Base-by-base conservation (phyloP, 2,888 invertebrate species). In the Eupelmus urozonus region DNA sequence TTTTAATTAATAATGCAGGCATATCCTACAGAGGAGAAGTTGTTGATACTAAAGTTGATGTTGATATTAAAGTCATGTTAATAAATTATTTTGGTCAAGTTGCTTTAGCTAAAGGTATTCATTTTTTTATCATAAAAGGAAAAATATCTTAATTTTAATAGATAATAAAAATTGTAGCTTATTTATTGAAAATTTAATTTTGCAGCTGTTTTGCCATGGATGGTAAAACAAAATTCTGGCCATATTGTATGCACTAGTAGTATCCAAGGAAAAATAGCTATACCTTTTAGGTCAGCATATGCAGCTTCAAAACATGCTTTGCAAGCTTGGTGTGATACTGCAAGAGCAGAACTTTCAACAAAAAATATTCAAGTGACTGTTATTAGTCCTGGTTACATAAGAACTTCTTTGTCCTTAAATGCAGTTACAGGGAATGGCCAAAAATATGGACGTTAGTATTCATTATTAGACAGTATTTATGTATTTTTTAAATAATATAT, bases 11-110 rank as follows among this genome's bases (percentile, higher is more conserved):
- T 88, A 98, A 98, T 92, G 97, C 96, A 53, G 98, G 98, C 0
- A 93, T 98, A 71, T 94, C 95, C 23, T 93, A 94, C 77, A 92
- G 98, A 83, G 97, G 97, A 0, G 92, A 93, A 82, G 93, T 95
- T 66, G 83, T 93, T 23, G 92, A 94, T 60, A 97, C 98, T 0
- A 92, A 93, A 55, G 89, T 96, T 51, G 95, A 96, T 87, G 96
- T 98, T 11, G 95, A 97, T 89, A 92, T 94, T 79, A 94, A 94
- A 91, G 92, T 98, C 57, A 98, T 99, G 98, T 91, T 93, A 49
- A 94, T 97, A 7, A 99, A 99, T 91, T 99, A 97, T 90, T 97
- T 99, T 91, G 98, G 98, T 18, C 93, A 97, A 82, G 94, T 98
- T 72, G 96, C 95, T 45, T 90, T 99, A 29, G 97, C 97, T 0